Evolutionary conservation across 2,113 vertebrate genomes (phyloP).

Genomic region (Phainopepla nitens): DNA sequence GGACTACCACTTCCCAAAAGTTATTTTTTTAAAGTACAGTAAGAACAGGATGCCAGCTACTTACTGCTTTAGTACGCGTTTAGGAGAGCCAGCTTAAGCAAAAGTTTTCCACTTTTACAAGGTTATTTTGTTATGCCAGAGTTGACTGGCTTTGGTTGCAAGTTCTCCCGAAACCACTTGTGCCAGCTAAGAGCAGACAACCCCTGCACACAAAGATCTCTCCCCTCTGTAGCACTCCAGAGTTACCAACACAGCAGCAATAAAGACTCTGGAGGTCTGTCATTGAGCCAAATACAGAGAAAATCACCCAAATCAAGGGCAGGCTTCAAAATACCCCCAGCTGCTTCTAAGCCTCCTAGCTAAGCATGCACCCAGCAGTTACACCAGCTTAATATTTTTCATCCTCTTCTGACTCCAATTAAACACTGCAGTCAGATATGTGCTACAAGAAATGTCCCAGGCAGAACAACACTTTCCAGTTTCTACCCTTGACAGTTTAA

Average conservation of each 20-base stretch:
- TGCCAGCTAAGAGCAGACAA: neutral
- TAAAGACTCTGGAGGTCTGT: neutral
- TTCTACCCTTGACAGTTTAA: neutral
- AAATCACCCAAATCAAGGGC: neutral
- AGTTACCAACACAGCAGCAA: neutral
- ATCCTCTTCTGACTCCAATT: neutral
- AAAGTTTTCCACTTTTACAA: neutral
- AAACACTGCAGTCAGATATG: neutral
- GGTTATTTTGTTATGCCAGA: neutral
- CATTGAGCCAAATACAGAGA: neutral
- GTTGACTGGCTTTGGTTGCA: neutral
- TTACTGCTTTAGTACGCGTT: neutral
- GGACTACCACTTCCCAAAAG: neutral
- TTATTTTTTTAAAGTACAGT: neutral
- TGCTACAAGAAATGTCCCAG: fast-evolving
- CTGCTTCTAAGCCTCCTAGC: neutral
- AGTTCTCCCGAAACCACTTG: neutral
- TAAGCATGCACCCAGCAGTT: neutral
- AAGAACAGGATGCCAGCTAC: neutral
- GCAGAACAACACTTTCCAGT: neutral
- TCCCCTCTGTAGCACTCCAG: neutral
- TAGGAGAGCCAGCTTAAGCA: neutral
- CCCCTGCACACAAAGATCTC: neutral
- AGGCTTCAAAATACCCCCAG: neutral
- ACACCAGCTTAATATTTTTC: neutral